Percentiles rank a stretch among this genome's conserved stretches.
phyloP scores from a whole-genome alignment of 2,888 invertebrate genomes.

The Thalpophila matura region DNA sequence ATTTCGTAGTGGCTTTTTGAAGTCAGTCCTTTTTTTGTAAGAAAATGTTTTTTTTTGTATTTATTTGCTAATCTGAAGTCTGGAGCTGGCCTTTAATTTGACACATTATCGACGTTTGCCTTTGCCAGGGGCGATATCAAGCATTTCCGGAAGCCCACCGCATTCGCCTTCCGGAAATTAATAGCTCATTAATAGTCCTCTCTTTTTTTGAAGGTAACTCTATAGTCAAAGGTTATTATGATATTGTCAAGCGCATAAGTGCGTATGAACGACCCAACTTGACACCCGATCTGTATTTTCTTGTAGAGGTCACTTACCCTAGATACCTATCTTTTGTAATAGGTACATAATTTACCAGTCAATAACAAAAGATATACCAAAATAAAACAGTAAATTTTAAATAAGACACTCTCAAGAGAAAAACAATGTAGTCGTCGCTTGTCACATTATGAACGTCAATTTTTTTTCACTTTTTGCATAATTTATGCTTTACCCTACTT shows the following conservation, averaged over 20 bases:
- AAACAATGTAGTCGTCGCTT: conserved; percentile 25
- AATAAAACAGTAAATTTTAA: background rate
- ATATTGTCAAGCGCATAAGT: too few relatives aligned
- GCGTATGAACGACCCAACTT: too few relatives aligned
- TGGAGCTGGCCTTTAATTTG: too few relatives aligned
- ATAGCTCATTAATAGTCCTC: background rate
- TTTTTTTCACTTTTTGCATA: conserved; percentile 17
- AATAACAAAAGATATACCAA: background rate
- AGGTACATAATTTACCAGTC: background rate
- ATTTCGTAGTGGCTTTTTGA: too few relatives aligned
- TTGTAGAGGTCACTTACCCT: too few relatives aligned
- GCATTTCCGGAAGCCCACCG: background rate
- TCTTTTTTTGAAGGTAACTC: background rate
- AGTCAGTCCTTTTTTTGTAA: too few relatives aligned
- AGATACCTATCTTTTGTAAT: background rate
- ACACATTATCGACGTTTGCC: conserved; percentile 32
- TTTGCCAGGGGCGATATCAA: conserved; percentile 6
- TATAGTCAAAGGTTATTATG: background rate
- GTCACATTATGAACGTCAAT: conserved; percentile 24
- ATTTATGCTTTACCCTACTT: background rate
- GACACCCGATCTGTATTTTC: too few relatives aligned
- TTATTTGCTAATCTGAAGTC: too few relatives aligned
- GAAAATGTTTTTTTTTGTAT: too few relatives aligned
- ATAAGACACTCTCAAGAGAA: background rate
- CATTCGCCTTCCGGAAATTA: background rate